Evolutionary conservation across 92 coral and sea anemone genomes (phyloP).

Genomic region (Blastomussa wellsi): DNA sequence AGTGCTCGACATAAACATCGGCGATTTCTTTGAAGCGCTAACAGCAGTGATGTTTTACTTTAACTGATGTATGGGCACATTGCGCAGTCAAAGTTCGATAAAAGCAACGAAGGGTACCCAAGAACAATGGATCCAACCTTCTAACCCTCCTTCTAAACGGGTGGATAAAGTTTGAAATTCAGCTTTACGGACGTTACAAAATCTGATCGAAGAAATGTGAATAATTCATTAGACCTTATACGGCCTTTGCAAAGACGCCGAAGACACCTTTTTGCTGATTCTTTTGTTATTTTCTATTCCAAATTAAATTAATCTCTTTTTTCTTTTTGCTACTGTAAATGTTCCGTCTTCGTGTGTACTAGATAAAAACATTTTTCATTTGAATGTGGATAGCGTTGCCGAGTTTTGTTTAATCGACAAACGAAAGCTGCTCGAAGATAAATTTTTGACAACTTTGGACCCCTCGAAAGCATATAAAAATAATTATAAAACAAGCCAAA

Average conservation of each 20-base stretch:
- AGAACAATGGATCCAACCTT: not conserved
- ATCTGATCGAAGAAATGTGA: conserved; percentile 26
- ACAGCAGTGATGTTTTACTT: conserved; percentile 9
- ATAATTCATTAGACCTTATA: conserved; percentile 37
- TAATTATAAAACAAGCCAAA: not conserved
- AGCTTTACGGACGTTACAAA: conserved; percentile 24
- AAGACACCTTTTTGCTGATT: conserved; percentile 8
- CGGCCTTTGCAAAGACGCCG: conserved; percentile 27
- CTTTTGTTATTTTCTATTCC: conserved; percentile 18
- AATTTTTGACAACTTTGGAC: not conserved
- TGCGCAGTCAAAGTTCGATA: not conserved
- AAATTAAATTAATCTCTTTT: not conserved
- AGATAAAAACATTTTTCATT: not conserved
- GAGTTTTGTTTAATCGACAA: not conserved
- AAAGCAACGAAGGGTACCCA: not conserved
- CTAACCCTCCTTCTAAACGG: not conserved
- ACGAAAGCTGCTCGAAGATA: not conserved
- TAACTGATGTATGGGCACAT: not conserved
- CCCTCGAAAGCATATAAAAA: not conserved
- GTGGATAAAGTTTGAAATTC: conserved; percentile 19
- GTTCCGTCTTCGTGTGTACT: not conserved
- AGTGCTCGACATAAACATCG: conserved; percentile 2
- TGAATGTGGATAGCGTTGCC: not conserved
- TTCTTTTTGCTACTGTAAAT: not conserved
- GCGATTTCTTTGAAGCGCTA: conserved; percentile 43